These are phyloP conservation scores for Taphrorychus bicolor DNA, from an alignment of 2,888 invertebrate species.

Conservation along the genomic window DNA sequence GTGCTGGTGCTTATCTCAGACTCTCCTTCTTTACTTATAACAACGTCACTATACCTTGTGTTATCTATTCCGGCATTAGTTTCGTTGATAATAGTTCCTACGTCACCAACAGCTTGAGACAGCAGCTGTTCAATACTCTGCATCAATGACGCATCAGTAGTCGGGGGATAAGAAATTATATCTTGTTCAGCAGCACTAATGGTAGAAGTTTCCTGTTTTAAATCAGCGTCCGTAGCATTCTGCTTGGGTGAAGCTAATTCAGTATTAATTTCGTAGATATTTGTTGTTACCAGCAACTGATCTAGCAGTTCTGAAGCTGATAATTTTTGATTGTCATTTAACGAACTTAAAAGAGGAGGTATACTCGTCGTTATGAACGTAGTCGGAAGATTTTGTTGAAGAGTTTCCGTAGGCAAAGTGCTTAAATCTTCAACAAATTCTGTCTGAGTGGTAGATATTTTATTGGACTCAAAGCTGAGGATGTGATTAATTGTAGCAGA, in stretches of 20 bases:
- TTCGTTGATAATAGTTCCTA: slow-evolving; percentile 43
- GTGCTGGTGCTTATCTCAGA: slow-evolving; percentile 6
- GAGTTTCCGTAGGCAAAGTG: neutral
- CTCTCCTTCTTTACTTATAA: slow-evolving; percentile 5
- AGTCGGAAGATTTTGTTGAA: no score
- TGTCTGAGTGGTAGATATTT: slow-evolving; percentile 6
- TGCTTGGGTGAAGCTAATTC: slow-evolving; percentile 45
- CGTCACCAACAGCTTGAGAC: slow-evolving; percentile 51
- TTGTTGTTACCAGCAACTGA: slow-evolving; percentile 52
- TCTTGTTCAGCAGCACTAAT: slow-evolving; percentile 21
- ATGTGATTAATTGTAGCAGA: slow-evolving; percentile 5
- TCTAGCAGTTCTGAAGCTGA: slow-evolving; percentile 49
- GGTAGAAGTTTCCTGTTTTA: neutral
- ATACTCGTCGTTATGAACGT: slow-evolving; percentile 22
- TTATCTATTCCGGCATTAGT: slow-evolving; percentile 29
- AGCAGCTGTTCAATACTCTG: slow-evolving; percentile 54
- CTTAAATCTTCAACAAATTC: neutral
- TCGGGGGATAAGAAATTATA: slow-evolving; percentile 35
- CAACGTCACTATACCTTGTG: neutral
- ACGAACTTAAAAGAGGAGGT: slow-evolving; percentile 37
- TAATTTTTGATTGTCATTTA: slow-evolving; percentile 39
- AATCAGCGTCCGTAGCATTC: slow-evolving; percentile 10
- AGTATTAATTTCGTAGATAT: slow-evolving; percentile 56
- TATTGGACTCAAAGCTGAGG: slow-evolving; percentile 10
- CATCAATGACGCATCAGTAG: slow-evolving; percentile 51